These are phyloP conservation scores for Alligator sinensis DNA, from an alignment of 2,113 vertebrate genomes.

Conservation along the genomic window DNA sequence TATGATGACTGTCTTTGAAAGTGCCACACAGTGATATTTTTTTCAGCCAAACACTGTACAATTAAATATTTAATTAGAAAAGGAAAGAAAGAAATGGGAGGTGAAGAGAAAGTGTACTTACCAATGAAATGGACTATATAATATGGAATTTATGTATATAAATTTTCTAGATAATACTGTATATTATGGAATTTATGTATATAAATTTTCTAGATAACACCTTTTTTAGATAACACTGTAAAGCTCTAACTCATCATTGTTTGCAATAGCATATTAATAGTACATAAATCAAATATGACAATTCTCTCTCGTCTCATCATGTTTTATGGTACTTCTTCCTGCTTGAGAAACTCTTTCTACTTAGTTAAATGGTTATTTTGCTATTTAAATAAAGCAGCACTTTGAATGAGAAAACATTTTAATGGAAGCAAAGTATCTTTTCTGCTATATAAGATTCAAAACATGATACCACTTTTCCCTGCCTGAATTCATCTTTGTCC, in stretches of 20 bases:
- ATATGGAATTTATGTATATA: too few species aligned
- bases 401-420: not conserved
- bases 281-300: not conserved
- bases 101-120: not conserved
- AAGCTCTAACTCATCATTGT: not conserved
- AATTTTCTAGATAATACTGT: too few species aligned
- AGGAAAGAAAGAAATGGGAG: not conserved
- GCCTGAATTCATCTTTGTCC: too few species aligned
- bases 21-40: not conserved
- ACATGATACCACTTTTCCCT: not conserved
- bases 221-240: too few species aligned
- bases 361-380: not conserved
- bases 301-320: too few species aligned
- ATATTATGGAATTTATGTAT: too few species aligned
- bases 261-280: not conserved
- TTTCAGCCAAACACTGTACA: not conserved
- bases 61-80: not conserved
- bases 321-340: not conserved
- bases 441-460: not conserved
- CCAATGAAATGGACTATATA: too few species aligned
- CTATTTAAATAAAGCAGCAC: not conserved
- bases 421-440: not conserved
- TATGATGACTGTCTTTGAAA: not conserved
- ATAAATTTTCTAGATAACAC: too few species aligned
- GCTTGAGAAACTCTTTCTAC: not conserved